Evolutionary conservation across 2,797 vertebrate genomes (phyloP), one percentile per base, ranked within the genome.

Genomic region (Danio aesculapii): DNA sequence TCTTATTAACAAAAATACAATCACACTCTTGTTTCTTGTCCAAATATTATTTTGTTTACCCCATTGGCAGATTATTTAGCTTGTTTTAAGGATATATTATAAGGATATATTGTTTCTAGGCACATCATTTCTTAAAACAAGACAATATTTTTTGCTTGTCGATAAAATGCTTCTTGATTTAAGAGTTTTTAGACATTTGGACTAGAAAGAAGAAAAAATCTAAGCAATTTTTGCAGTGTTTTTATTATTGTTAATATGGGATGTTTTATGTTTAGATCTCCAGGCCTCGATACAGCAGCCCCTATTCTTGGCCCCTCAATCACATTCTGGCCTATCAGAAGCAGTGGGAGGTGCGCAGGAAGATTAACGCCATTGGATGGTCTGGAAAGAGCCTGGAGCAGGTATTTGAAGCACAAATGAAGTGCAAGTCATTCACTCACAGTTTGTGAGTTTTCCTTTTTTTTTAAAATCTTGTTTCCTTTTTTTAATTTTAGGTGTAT

Each of bases 331-430:
- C 97, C 86, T 97, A 98, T 90, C 97, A 99, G 94, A 99, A 98
- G 89, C 98, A 98, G 82, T 99, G 97, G 97, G 97, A 99, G 89
- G 90, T 99, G 0, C 96, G 91, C 82, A 92, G 95, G 83, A 99
- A 99, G 92, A 99, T 99, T 96, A 97, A 96, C 83, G 98, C 98
- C 71, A 93, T 99, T 5, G 98, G 97, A 75, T 99, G 98, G 98
- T 96, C 94, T 83, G 95, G 93, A 30, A 99, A 99, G 91, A 95
- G 90, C 0, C 90, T 97, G 59, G 95, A 96, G 83, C 97, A 99
- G 97, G 98, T 98, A n/a, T 12, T 68, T 30, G 30, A 30, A 30
- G 3, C 30, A 30, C 30, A 30, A 30, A 62, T 63, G 2, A 17
- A 62, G 19, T 75, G 21, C 17, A 39, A 50, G 47, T 11, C 17